Evolutionary conservation across 2,797 vertebrate genomes (phyloP).

Genomic region (Liasis olivaceus): DNA sequence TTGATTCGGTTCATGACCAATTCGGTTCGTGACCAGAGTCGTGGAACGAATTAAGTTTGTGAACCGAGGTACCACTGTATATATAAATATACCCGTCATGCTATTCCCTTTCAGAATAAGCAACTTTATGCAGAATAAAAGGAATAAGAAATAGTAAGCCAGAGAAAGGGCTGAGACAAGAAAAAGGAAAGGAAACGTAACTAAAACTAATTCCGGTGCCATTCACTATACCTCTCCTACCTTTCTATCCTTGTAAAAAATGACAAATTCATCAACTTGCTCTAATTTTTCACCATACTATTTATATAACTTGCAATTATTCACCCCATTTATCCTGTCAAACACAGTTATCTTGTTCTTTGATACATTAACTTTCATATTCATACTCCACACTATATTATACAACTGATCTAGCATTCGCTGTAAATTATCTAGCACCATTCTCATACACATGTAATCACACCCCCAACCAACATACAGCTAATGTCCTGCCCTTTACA

Average conservation of each 20-base stretch:
- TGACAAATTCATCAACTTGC: background rate
- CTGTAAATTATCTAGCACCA: background rate
- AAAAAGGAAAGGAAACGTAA: background rate
- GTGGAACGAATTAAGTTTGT: too few species aligned
- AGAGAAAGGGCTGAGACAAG: background rate
- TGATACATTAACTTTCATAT: background rate
- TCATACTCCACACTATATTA: background rate
- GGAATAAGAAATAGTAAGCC: background rate
- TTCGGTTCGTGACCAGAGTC: too few species aligned
- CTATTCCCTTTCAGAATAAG: background rate
- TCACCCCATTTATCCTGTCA: background rate
- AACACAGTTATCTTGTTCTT: background rate
- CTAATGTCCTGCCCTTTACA: background rate
- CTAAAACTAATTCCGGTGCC: background rate
- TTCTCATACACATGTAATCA: background rate
- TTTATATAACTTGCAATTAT: background rate
- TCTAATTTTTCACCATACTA: background rate
- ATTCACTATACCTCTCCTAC: background rate
- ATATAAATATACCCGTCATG: background rate
- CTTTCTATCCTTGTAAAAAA: background rate
- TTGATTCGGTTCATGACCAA: too few species aligned
- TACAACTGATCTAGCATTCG: background rate
- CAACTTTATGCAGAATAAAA: background rate
- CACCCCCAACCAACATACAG: background rate
- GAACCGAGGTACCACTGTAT: background rate